Evolutionary conservation across 2,113 vertebrate genomes (phyloP).

Genomic region (Aptenodytes forsteri): DNA sequence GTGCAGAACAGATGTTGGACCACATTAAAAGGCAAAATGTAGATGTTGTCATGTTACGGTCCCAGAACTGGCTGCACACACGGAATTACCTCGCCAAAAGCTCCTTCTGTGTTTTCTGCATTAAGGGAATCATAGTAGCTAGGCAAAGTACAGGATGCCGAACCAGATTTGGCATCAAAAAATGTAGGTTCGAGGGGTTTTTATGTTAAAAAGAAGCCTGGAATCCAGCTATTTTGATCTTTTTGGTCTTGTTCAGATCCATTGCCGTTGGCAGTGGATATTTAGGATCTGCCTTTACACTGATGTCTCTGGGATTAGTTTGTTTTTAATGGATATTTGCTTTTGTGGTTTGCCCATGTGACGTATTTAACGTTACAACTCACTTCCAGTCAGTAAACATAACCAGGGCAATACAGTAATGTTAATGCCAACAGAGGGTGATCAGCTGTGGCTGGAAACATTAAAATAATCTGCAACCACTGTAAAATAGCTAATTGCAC

Average conservation of each 20-base stretch:
- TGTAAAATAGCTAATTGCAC: background rate
- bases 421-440: background rate
- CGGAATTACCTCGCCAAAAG: background rate
- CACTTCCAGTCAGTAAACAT: background rate
- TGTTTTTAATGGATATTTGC: conserved; percentile 6
- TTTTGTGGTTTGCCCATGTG: background rate
- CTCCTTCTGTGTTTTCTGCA: background rate
- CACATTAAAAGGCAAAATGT: background rate
- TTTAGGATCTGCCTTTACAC: background rate
- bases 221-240: background rate
- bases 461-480: background rate
- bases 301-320: background rate
- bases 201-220: background rate
- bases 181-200: background rate
- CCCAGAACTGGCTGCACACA: background rate
- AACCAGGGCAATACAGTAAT: background rate
- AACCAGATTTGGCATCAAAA: background rate
- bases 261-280: background rate
- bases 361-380: background rate
- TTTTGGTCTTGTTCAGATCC: background rate
- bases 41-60: background rate
- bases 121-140: background rate
- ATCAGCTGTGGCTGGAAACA: conserved; percentile 11
- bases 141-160: background rate
- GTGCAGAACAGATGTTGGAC: background rate